Evolutionary conservation across 2,797 vertebrate genomes (phyloP), one percentile per base, ranked within the genome.

Genomic region (Knipowitschia caucasica): DNA sequence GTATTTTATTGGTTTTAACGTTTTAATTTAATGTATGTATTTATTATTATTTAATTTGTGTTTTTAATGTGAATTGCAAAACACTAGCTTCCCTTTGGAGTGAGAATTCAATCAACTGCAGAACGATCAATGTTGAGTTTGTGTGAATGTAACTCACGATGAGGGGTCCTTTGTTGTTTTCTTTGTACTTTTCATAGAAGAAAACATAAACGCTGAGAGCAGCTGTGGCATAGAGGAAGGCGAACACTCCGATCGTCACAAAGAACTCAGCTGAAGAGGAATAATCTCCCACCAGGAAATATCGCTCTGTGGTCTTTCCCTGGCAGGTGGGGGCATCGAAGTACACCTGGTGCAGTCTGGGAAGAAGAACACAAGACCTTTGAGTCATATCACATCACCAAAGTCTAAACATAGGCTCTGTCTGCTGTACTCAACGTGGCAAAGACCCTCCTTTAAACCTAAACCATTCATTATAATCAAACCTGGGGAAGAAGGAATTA

Each of bases 261-360:
- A 94, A 95, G 87, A 95, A 96, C 69, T 95, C 93, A 0, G 94
- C 91, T 0, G 93, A 93, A 31, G 93, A 94, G 1, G 94, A 94
- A 79, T 91, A 93, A 82, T 96, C 90, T 0, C 94, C 94, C 0
- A 89, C 61, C 30, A 96, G 89, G 84, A 94, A 95, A 59, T 89
- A 0, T 0, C 77, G 88, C 5, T 84, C 80, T 0, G 6, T 54
- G 8, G 54, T 40, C 0, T 40, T 29, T 0, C 69, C 81, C 73
- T 59, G 86, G 80, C 94, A 95, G 57, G 72, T 80, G 4, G 93
- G 90, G 7, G 86, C 89, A 1, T 89, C 81, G 45, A 95, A 94
- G 56, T 90, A 91, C 64, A 91, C 91, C 81, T 93, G 91, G 83
- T 96, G 92, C 62, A 96, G 91, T 86, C 94, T 96, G 77, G 25